These are phyloP conservation scores for Mus minutoides DNA, from an alignment of 2,797 vertebrate genomes.

Conservation along the genomic window DNA sequence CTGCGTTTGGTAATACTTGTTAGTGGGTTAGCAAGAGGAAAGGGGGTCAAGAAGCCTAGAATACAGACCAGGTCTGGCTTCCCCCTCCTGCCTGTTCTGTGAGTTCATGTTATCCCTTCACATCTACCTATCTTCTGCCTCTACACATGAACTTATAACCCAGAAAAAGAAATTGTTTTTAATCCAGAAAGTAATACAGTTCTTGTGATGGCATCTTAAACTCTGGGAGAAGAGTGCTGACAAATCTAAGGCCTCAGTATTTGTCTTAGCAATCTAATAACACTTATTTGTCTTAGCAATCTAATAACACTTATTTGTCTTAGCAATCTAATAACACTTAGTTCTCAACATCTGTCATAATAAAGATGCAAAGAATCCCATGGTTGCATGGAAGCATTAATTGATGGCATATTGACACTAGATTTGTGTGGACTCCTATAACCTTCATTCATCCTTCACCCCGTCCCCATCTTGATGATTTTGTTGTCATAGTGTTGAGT, in stretches of 20 bases:
- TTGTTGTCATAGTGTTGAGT: neutral
- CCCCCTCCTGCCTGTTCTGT: neutral
- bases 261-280: slow-evolving; percentile 39
- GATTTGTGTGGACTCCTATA: neutral
- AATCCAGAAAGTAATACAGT: neutral
- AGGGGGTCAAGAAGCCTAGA: slow-evolving; percentile 15
- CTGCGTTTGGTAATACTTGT: neutral
- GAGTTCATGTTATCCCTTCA: neutral
- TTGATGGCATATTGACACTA: neutral
- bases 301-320: slow-evolving; percentile 51
- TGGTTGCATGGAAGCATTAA: slow-evolving; percentile 1
- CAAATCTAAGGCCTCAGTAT: slow-evolving; percentile 21
- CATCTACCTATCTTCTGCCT: neutral
- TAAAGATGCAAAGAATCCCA: neutral
- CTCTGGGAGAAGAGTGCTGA: slow-evolving; percentile 31
- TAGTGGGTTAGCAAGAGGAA: neutral
- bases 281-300: slow-evolving; percentile 20
- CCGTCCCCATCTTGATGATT: neutral
- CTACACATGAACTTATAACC: neutral
- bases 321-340: slow-evolving; percentile 30
- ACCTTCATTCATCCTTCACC: neutral
- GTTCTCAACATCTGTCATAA: slow-evolving; percentile 60
- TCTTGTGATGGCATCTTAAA: slow-evolving; percentile 40
- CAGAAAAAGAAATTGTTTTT: neutral
- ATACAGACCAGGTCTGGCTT: neutral